Percentiles rank a stretch among this genome's conserved stretches.
Conservation (phyloP, 2,113 vertebrate genomes). For the Arenaria interpres region DNA sequence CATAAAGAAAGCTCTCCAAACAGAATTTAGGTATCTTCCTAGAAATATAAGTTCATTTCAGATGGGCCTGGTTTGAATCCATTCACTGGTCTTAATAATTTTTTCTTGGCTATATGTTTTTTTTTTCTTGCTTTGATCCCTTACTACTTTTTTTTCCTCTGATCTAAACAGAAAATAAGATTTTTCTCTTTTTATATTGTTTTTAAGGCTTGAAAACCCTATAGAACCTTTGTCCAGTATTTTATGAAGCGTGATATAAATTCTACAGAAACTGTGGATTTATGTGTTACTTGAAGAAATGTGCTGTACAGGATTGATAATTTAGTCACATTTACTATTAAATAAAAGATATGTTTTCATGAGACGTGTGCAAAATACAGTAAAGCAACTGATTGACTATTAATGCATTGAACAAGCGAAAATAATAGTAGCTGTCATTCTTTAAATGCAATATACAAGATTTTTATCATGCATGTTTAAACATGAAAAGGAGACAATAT, state of each 20-base stretch:
- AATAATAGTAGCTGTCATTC: constrained; percentile 43
- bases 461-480: constrained; percentile 38
- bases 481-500: background rate
- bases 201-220: constrained; percentile 20
- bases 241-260: constrained; percentile 6
- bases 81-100: background rate
- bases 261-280: constrained; percentile 19
- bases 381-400: constrained; percentile 10
- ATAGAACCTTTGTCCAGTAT: background rate
- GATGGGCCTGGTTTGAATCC: constrained; percentile 25
- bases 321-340: constrained; percentile 50
- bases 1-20: constrained; percentile 55
- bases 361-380: constrained; percentile 15
- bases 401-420: constrained; percentile 41
- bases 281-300: constrained; percentile 44
- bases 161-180: constrained; percentile 25
- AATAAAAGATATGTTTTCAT: constrained; percentile 44
- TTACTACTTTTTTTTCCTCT: background rate
- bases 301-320: constrained; percentile 6
- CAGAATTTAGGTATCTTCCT: constrained; percentile 56
- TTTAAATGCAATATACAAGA: constrained; percentile 13
- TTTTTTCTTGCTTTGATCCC: constrained; percentile 10
- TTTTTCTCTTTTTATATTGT: background rate
- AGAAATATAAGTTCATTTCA: constrained; percentile 57
- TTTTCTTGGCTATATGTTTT: constrained; percentile 40